Conservation (phyloP, 2,888 invertebrate species). For the Nematopogon swammerdamellus region DNA sequence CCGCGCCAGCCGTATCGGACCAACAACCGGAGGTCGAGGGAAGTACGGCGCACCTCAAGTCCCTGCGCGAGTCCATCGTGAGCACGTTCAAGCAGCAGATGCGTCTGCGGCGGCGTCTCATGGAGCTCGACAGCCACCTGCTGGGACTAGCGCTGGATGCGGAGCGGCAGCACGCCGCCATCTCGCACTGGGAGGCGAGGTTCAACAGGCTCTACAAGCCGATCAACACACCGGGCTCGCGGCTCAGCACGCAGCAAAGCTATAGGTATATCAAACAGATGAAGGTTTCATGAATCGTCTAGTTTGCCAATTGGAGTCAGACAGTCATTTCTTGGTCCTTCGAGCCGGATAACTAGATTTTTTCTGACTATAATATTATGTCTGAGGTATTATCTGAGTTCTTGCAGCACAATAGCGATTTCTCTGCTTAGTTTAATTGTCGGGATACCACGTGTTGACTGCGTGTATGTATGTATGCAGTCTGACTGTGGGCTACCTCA, state of each 20-base stretch:
- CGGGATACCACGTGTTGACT: too few species aligned
- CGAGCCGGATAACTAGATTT: too few species aligned
- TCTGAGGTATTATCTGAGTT: too few species aligned
- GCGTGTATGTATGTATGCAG: too few species aligned
- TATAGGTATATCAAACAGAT: conserved; percentile 53
- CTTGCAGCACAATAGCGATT: too few species aligned
- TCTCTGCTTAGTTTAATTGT: too few species aligned
- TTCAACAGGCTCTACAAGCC: conserved; percentile 73
- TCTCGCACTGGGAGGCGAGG: conserved; percentile 85
- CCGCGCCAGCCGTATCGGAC: conserved; percentile 19
- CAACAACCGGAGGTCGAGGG: conserved; percentile 31
- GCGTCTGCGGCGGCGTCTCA: conserved; percentile 78
- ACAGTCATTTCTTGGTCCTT: too few species aligned
- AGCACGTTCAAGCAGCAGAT: conserved; percentile 91
- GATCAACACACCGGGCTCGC: conserved; percentile 50
- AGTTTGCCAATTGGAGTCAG: too few species aligned
- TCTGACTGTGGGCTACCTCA: too few species aligned
- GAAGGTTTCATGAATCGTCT: background rate
- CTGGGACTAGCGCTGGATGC: conserved; percentile 85
- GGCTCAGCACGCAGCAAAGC: conserved; percentile 60
- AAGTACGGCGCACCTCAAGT: conserved; percentile 53
- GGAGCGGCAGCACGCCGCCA: conserved; percentile 83
- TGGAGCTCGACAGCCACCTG: conserved; percentile 89
- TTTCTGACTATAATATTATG: too few species aligned
- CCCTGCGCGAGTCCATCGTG: conserved; percentile 80